These are phyloP conservation scores for Rhimphoctona megacephalus DNA, from an alignment of 2,888 invertebrate species.

Conservation along the genomic window DNA sequence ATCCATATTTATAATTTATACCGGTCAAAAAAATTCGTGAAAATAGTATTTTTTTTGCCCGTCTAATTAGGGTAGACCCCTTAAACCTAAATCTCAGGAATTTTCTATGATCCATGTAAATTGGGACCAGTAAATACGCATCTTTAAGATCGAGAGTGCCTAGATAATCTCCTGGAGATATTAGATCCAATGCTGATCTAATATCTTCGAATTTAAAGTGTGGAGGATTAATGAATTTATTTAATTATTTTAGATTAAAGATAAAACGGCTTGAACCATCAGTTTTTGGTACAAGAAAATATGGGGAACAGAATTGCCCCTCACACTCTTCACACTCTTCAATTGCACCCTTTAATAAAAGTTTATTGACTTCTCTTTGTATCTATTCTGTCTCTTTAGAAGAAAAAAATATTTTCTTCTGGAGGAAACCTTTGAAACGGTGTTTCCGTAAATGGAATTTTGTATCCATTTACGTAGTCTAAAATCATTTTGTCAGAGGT, in stretches of 20 bases:
- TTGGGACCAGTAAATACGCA: too few species aligned
- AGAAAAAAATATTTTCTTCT: background rate
- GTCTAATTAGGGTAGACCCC: too few species aligned
- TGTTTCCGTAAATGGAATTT: background rate
- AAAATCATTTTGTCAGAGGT: constrained; percentile 41
- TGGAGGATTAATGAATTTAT: background rate
- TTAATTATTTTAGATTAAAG: background rate
- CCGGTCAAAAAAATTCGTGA: too few species aligned
- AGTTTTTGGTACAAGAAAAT: background rate
- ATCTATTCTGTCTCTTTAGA: background rate
- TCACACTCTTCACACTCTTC: constrained; percentile 11
- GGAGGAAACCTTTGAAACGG: background rate
- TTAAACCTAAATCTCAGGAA: too few species aligned
- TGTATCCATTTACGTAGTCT: background rate
- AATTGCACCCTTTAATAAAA: background rate
- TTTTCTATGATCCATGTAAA: too few species aligned
- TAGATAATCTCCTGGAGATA: background rate
- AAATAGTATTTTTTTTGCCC: too few species aligned
- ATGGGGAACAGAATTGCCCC: background rate
- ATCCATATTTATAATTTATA: too few species aligned
- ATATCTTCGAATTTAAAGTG: constrained; percentile 50
- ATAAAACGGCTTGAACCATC: constrained; percentile 4
- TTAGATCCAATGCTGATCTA: background rate
- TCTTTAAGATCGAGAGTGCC: background rate
- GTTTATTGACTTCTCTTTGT: background rate